Conservation (phyloP, 2,113 vertebrate species). For the Paradisaea rubra region DNA sequence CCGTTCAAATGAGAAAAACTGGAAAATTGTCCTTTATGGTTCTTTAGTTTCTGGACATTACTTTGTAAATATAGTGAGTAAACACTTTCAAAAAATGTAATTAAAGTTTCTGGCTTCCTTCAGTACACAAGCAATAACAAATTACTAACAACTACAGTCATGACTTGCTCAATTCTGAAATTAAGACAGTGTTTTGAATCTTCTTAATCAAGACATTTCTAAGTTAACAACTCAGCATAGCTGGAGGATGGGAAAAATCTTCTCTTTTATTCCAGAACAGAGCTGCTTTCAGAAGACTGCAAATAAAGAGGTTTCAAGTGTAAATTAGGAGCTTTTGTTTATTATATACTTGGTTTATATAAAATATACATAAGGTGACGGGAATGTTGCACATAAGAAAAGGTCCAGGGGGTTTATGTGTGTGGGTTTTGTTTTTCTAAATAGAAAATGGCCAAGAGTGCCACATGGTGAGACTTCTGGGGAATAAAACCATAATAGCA, state of each 20-base stretch:
- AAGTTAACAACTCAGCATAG: neutral
- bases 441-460: conserved; percentile 12
- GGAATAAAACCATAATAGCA: conserved; percentile 57
- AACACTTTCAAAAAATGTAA: neutral
- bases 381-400: conserved; percentile 36
- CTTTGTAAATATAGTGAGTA: neutral
- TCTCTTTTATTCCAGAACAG: conserved; percentile 28
- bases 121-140: neutral
- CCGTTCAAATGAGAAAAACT: neutral
- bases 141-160: neutral
- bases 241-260: neutral
- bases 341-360: conserved; percentile 24
- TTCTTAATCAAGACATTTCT: neutral
- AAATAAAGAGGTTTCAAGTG: conserved; percentile 55
- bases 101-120: neutral
- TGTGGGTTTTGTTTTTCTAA: neutral
- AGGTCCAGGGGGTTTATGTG: neutral
- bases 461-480: conserved; percentile 56
- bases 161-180: neutral
- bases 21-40: neutral
- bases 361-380: conserved; percentile 23
- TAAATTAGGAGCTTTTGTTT: conserved; percentile 53
- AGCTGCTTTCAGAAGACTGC: conserved; percentile 21
- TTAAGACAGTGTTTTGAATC: neutral
- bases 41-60: neutral